Conservation (phyloP, 1,140 invertebrate genomes). For the Oryzaephilus surinamensis region DNA sequence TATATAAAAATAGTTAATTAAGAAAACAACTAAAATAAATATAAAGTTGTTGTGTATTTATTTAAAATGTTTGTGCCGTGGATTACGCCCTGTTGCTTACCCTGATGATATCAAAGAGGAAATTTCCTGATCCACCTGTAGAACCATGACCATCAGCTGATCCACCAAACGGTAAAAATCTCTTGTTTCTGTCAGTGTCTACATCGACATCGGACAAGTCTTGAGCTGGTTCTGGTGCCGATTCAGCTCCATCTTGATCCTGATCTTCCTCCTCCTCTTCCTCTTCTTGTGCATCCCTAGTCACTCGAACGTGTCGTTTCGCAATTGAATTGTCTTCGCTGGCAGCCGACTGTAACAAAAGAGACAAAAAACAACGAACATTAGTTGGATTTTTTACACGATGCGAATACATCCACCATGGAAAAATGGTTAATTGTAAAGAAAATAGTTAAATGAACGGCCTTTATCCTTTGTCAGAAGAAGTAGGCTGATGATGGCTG, state of each 20-base stretch:
- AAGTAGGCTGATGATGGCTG: background rate
- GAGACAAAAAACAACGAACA: background rate
- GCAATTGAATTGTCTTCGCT: conserved; percentile 40
- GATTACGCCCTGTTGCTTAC: conserved; percentile 41
- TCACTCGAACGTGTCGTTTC: conserved; percentile 38
- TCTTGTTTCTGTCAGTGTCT: conserved; percentile 67
- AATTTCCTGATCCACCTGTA: conserved; percentile 68
- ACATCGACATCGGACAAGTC: conserved; percentile 43
- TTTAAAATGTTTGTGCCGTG: background rate
- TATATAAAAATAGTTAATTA: too few species aligned
- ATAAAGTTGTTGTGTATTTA: background rate
- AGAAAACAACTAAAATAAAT: too few species aligned
- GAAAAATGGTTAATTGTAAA: conserved; percentile 7
- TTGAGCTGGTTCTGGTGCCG: conserved; percentile 39
- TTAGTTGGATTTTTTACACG: conserved; percentile 4
- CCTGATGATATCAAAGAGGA: conserved; percentile 76
- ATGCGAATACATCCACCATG: background rate
- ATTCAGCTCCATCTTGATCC: conserved; percentile 44
- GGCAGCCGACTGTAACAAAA: conserved; percentile 38
- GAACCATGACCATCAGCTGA: conserved; percentile 40
- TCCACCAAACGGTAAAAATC: conserved; percentile 58
- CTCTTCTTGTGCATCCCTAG: conserved; percentile 32
- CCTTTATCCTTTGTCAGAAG: conserved; percentile 2
- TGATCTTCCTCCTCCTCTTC: conserved; percentile 29
- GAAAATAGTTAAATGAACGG: background rate